Percentiles rank a stretch among this genome's conserved stretches.
Evolutionary conservation across 1,140 invertebrate genomes (phyloP).

Genomic region (Aricia agestis): DNA sequence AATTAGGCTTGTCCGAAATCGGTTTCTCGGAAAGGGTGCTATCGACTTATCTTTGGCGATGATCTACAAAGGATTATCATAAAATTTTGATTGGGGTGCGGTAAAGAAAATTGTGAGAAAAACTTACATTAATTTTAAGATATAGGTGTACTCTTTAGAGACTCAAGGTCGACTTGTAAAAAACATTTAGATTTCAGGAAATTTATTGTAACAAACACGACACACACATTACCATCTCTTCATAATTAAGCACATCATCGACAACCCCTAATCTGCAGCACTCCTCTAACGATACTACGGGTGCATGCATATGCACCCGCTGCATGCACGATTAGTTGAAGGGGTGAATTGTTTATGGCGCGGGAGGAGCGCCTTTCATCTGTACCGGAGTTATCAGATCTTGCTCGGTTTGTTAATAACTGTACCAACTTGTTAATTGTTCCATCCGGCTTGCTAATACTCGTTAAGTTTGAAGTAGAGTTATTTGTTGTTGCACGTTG

Average conservation of each 20-base stretch:
- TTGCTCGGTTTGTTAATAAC: slow-evolving; percentile 19
- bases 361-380: neutral
- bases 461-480: slow-evolving; percentile 12
- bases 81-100: neutral
- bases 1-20: neutral
- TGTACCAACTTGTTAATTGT: slow-evolving; percentile 21
- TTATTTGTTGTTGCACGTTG: slow-evolving; percentile 3
- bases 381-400: neutral
- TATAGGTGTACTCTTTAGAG: neutral
- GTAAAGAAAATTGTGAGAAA: neutral
- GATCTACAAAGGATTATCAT: neutral
- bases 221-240: too few relatives aligned
- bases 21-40: neutral
- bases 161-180: too few relatives aligned
- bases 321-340: neutral
- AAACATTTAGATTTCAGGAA: too few relatives aligned
- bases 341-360: neutral
- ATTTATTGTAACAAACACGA: too few relatives aligned
- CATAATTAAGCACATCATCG: too few relatives aligned
- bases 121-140: neutral
- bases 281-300: too few relatives aligned
- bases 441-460: slow-evolving; percentile 19
- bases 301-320: neutral
- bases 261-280: too few relatives aligned
- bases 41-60: neutral